These are phyloP conservation scores for Empidonax traillii DNA, from an alignment of 2,113 vertebrate species.

Conservation along the genomic window DNA sequence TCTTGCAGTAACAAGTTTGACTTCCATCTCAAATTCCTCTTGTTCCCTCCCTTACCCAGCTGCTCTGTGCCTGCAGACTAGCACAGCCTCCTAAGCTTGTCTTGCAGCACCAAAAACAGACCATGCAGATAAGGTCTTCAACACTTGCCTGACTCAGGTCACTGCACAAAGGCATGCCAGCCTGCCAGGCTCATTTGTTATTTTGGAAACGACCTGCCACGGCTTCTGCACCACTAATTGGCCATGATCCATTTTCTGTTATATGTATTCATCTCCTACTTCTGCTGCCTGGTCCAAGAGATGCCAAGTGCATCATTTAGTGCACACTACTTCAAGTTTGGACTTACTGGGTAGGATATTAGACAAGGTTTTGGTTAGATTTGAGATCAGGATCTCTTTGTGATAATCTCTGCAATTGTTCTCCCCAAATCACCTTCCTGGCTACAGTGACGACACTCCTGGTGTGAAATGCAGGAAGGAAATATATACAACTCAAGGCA, in stretches of 20 bases:
- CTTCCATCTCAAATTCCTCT: conserved; percentile 22
- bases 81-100: accelerated
- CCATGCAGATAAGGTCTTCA: neutral
- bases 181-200: conserved; percentile 54
- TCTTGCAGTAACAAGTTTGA: conserved; percentile 15
- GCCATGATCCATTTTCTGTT: conserved; percentile 38
- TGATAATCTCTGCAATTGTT: conserved; percentile 7
- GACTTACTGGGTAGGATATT: neutral
- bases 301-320: neutral
- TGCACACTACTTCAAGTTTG: neutral
- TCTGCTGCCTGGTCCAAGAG: conserved; percentile 1
- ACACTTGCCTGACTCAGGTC: conserved; percentile 35
- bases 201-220: conserved; percentile 23
- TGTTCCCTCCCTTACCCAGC: neutral
- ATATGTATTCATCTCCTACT: conserved; percentile 43
- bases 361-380: conserved; percentile 14
- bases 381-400: conserved; percentile 33
- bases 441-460: neutral
- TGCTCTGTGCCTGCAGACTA: neutral
- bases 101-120: neutral
- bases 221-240: conserved; percentile 52
- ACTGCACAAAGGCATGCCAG: conserved; percentile 30
- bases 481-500: neutral
- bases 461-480: neutral
- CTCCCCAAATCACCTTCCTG: conserved; percentile 19